Conservation (phyloP, 2,113 vertebrate genomes). For the Petromus typicus region DNA sequence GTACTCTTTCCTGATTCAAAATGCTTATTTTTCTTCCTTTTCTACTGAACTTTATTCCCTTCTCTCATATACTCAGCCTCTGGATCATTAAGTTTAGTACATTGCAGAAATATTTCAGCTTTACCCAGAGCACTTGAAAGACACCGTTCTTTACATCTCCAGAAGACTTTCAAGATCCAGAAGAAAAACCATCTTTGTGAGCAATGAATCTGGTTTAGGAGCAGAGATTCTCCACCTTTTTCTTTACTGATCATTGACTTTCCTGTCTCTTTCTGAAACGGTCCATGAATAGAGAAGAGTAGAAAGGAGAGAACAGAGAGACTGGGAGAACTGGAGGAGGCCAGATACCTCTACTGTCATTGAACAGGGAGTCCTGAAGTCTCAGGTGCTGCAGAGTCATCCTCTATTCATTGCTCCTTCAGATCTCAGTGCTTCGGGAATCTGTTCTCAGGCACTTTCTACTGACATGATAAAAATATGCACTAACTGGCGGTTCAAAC, state of each 20-base stretch:
- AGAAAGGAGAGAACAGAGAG: background rate
- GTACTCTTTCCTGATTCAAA: background rate
- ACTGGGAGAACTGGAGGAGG: background rate
- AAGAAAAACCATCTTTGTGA: background rate
- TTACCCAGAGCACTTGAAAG: background rate
- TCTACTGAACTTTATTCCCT: background rate
- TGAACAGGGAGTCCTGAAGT: background rate
- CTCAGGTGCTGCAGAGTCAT: background rate
- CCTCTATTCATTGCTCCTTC: background rate
- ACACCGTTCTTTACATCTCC: background rate
- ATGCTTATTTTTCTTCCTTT: background rate
- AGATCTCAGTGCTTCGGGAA: background rate
- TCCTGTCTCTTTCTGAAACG: background rate
- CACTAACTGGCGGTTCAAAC: background rate
- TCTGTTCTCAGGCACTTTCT: background rate
- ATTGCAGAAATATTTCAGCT: background rate
- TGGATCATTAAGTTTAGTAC: background rate
- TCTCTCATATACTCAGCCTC: background rate
- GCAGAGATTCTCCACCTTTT: background rate
- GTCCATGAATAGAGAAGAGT: background rate
- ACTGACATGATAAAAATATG: background rate
- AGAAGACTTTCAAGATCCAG: background rate
- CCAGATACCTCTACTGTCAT: background rate
- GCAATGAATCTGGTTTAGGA: background rate
- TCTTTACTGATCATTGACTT: background rate